Base-by-base conservation (phyloP, 2,888 invertebrate species). In the Rhingia campestris region DNA sequence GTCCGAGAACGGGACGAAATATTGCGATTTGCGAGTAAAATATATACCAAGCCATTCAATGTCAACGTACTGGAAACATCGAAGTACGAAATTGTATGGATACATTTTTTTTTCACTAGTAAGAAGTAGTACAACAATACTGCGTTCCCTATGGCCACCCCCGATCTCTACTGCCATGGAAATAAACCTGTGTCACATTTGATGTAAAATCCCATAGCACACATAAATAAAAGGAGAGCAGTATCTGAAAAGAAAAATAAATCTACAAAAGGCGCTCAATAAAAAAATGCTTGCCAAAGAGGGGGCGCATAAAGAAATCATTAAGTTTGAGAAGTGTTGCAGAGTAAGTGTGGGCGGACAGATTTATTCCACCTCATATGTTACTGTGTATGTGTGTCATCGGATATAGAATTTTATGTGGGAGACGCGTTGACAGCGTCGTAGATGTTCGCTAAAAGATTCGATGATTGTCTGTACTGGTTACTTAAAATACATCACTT, bases 101-200 rank as follows among this genome's bases (percentile, higher is more conserved):
- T 64, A 30, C 4, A 6, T 64, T 45, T 59, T 59, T 67, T 75
- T 69, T 59, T 58, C 14, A 45, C 6, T 30, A 53, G 30, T 10
- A 12, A 59, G 32, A 30, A 51, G 43, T 59, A 59, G 43, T 39
- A 33, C n/a, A 14, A 49, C 3, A 66, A 59, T 58, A 5, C 4
- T 10, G 6, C 32, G 14, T 54, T 43, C 41, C 41, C 22, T 12
- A 43, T 7, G 54, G 9, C 35, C 5, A 12, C n/a, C 9, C 47
- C 9, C 32, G 14, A 12, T 30, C 41, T 2, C 6, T n/a, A 35
- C 51, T 45, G 41, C 39, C 41, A 74, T 75, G 58, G 45, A 81
- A 70, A 77, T 72, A 81, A 81, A 77, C 81, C 77, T 77, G 61
- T 77, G 76, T 77, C 72, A 73, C 77, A 82, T 76, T 76, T 76